Base-by-base conservation (phyloP, 2,888 invertebrate genomes). In the Agriotes lineatus region DNA sequence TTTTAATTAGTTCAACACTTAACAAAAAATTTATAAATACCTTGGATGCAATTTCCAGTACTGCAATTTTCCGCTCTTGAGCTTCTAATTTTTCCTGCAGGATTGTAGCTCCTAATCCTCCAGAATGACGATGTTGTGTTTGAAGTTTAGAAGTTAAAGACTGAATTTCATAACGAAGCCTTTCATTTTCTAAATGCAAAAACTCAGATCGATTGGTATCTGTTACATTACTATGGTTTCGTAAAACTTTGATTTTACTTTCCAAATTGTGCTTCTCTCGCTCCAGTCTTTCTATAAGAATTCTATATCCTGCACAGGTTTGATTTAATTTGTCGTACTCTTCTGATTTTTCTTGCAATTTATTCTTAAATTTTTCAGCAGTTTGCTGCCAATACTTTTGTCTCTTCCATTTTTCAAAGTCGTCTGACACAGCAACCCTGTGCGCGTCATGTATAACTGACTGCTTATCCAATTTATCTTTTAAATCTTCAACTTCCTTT, bases 381-480 rank as follows among this genome's bases (percentile, higher is more conserved):
- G 87, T 86, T 79, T 93, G 92, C 81, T 95, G 94, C 85, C 91
- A 91, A 72, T 90, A 88, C 80, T 93, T 93, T 83, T 90, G 90
- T 75, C 92, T 92, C 76, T 92, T 92, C 93, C 93, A 93, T 25
- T 91, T 85, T 0, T 90, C 89, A 20, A 93, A 86, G 80, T 88
- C 89, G 78, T 88, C 87, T 5, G 85, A 84, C 3, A 87, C 87
- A 84, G 86, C 81, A 1, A 80, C 64, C 67, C 77, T 78, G 70
- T 83, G 83, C 9, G 79, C 74, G 58, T 84, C 84, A 67, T 83
- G 83, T 10, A 84, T 72, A 0, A 83, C 76, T 2, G 85, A 81
- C 76, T 88, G 87, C 79, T 87, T 86, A 19, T 81, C 79, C 4
- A 85, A 72, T 57, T 80, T 81, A 44, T 81, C 79, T 69, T 80